Evolutionary conservation across 37 sponge, comb jelly and placozoan genomes (phyloP), one percentile per base, ranked within the genome.

Genomic region (Halichondria panicea): DNA sequence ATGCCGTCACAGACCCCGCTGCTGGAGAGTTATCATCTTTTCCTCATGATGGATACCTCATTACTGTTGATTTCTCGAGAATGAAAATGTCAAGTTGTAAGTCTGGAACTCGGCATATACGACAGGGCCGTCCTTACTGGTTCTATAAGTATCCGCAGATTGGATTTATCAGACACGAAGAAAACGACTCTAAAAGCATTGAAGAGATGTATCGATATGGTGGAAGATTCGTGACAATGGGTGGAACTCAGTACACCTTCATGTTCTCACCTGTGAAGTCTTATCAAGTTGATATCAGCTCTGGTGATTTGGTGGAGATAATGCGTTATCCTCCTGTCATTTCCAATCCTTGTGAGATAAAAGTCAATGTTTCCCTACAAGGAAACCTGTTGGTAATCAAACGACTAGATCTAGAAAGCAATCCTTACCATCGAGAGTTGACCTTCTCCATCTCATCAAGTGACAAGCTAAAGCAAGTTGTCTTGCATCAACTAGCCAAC

Each of bases 131-230:
- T 8, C 71, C 52, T 2, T 31, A 30, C 2, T 72, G 57, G 58
- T 56, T 57, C 24, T 52, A 55, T 42, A n/a, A 35, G 12, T 25
- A 30, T 12, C 27, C 24, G 22, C 18, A 27, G 4, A 28, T 34
- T 27, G 35, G 32, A 2, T 48, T 46, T 9, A 27, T 65, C 35
- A 21, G 7, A 48, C 53, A 24, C 65, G 33, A 32, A 5, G 53
- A 64, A 28, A 22, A 6, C 7, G 66, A 63, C 33, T 62, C 66
- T 50, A 9, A 44, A 50, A 55, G 55, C 18, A 25, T 76, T 25
- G 77, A 76, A 32, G 12, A 45, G 19, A 37, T 76, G 2, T 19
- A 37, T 64, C 54, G n/a, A 50, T 52, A 52, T 76, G 77, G 77
- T 21, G 66, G 55, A 34, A 21, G 53, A 45, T 6, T 25, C 25